Evolutionary conservation across 2,888 invertebrate genomes (phyloP).

Genomic region (Drosophila helvetica): DNA sequence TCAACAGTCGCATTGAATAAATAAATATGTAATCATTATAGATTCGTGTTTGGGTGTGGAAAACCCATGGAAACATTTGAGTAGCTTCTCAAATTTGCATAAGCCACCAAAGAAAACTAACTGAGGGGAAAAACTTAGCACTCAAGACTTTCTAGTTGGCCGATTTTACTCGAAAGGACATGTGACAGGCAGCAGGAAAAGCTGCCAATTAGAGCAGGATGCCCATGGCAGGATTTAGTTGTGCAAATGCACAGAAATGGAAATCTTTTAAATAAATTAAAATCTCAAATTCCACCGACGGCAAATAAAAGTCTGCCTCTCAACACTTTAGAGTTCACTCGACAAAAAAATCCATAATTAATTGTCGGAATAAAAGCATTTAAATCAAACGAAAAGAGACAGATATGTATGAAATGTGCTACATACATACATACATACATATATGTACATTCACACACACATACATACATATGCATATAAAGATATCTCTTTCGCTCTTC

Average conservation of each 20-base stretch:
- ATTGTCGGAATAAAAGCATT: slow-evolving; percentile 22
- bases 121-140: slow-evolving; percentile 3
- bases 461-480: not conserved
- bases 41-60: slow-evolving; percentile 9
- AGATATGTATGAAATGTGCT: slow-evolving; percentile 19
- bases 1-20: slow-evolving; percentile 32
- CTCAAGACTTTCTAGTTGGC: not conserved
- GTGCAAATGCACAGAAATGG: slow-evolving; percentile 9
- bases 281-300: not conserved
- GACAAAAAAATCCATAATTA: slow-evolving; percentile 38
- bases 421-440: slow-evolving; percentile 3
- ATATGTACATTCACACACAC: not conserved
- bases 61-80: slow-evolving; percentile 31
- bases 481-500: slow-evolving; percentile 1
- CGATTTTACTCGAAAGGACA: slow-evolving; percentile 2
- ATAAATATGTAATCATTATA: slow-evolving; percentile 16
- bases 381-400: slow-evolving; percentile 25
- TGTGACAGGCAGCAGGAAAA: slow-evolving; percentile 33
- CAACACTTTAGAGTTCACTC: slow-evolving; percentile 10
- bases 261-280: slow-evolving; percentile 39
- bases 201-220: slow-evolving; percentile 39
- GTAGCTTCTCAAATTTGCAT: slow-evolving; percentile 26
- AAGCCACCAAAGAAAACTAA: slow-evolving; percentile 9
- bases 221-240: slow-evolving; percentile 24
- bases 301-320: slow-evolving; percentile 10